phyloP scores from a whole-genome alignment of 2,888 invertebrate genomes.

The Catocala nupta region DNA sequence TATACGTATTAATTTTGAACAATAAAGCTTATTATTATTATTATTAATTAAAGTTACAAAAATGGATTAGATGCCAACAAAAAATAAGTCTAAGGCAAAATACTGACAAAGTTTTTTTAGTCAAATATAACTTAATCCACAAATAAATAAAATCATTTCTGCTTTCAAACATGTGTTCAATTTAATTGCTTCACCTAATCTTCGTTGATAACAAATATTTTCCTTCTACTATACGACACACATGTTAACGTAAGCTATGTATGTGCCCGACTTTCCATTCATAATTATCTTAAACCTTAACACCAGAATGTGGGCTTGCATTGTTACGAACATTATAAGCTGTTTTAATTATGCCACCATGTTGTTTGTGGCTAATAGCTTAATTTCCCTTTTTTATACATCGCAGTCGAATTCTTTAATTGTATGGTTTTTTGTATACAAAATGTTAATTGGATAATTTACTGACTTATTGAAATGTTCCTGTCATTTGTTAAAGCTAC shows the following conservation, averaged over 20 bases:
- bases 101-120: too few species aligned
- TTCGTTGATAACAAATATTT: too few species aligned
- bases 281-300: conserved; percentile 45
- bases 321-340: conserved; percentile 48
- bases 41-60: too few species aligned
- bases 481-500: neutral
- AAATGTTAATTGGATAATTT: conserved; percentile 39
- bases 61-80: too few species aligned
- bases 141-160: too few species aligned
- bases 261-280: conserved; percentile 42
- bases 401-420: conserved; percentile 38
- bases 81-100: too few species aligned
- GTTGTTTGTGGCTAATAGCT: conserved; percentile 49
- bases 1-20: too few species aligned
- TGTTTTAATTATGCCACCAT: conserved; percentile 54
- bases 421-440: conserved; percentile 24
- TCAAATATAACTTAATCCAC: too few species aligned
- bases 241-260: conserved; percentile 36
- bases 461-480: conserved; percentile 31
- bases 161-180: too few species aligned
- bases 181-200: too few species aligned
- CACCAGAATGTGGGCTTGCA: conserved; percentile 50
- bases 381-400: conserved; percentile 43
- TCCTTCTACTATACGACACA: conserved; percentile 16
- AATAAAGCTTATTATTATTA: too few species aligned